Evolutionary conservation across 2,113 vertebrate genomes (phyloP), one percentile per base, ranked within the genome.

Genomic region (Rissa tridactyla): DNA sequence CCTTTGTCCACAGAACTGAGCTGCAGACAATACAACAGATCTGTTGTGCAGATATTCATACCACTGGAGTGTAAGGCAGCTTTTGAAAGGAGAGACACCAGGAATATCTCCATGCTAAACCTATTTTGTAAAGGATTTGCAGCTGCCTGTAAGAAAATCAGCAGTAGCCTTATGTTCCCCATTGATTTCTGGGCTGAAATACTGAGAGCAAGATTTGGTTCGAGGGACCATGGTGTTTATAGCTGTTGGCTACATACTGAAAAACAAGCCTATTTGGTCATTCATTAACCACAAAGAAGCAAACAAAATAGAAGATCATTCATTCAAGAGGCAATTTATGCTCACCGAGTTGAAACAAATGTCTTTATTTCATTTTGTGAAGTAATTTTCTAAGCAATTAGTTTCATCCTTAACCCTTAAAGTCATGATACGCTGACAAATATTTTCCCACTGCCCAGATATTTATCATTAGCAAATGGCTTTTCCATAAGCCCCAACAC

Each of bases 331-430:
- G 55, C 51, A 47, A 25, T 96, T 93, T 71, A 49, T 82, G 81
- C 49, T 94, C 70, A 72, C 73, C 1, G 23, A 85, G 70, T 75
- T 80, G 85, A 92, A 93, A 61, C 49, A 94, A 91, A 93, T 89
- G 57, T 44, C 79, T 88, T 87, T 32, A 47, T 88, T 92, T 73
- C 29, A 80, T 83, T 92, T 76, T 72, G 47, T 66, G 52, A 82
- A 58, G 64, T 73, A 23, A 86, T 97, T 96, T 94, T 92, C 86
- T 64, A 78, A 89, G 88, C n/a, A 92, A 91, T 95, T 92, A 87
- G 49, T 88, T 88, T 91, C 27, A 64, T 93, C 86, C 47, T 75
- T 81, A 72, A 32, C 29, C 42, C n/a, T 65, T 20, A 4, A 10
- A 71, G 83, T 9, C 1, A 2, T 26, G 34, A 75, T 49, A 61